Conservation (phyloP, 2,113 vertebrate species). For the Pontoporia blainvillei region DNA sequence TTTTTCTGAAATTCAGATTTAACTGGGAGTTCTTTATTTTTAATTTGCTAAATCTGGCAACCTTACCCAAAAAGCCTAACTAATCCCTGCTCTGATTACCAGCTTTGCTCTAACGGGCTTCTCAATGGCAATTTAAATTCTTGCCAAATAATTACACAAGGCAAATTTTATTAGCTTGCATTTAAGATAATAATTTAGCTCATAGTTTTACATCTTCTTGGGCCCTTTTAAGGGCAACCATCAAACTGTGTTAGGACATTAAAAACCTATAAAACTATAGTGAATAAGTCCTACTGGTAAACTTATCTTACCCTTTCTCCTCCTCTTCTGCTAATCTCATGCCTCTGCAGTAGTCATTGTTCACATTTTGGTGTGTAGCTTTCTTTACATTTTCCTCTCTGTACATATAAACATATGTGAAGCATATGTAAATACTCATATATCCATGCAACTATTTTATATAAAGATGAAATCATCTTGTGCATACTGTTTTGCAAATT, state of each 20-base stretch:
- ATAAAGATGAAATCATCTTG: background rate
- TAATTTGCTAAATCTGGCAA: background rate
- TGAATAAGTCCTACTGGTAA: background rate
- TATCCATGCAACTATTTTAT: background rate
- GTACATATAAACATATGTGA: background rate
- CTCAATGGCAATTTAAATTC: background rate
- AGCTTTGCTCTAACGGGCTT: background rate
- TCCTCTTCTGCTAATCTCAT: background rate
- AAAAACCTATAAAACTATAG: background rate
- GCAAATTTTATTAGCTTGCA: background rate
- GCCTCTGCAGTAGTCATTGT: background rate
- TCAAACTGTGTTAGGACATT: background rate
- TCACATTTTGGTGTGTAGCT: background rate
- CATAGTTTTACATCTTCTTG: background rate
- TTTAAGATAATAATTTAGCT: background rate
- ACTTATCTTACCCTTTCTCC: background rate
- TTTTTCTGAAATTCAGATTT: constrained; percentile 8
- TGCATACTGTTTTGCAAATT: background rate
- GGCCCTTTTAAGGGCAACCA: background rate
- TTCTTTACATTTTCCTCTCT: background rate
- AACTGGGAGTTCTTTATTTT: background rate
- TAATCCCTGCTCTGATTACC: background rate
- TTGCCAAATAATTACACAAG: background rate
- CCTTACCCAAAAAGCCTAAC: background rate
- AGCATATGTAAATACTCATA: background rate